Base-by-base conservation (phyloP, 2,888 invertebrate species). In the Rhopalosiphum nymphaeae region DNA sequence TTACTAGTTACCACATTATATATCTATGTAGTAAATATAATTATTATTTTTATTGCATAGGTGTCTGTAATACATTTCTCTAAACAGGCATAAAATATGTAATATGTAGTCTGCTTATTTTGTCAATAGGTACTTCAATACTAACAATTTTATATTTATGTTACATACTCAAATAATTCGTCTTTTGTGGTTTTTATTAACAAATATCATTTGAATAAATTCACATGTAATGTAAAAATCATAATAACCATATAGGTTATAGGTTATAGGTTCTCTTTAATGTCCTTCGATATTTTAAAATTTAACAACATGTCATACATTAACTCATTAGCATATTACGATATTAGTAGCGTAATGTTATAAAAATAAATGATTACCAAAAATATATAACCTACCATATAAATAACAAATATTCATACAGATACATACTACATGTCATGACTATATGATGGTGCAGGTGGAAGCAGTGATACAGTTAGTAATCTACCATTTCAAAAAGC, bases 151-250 rank as follows among this genome's bases (percentile, higher is more conserved):
- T 29, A 3, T 85, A 42, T 84, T 84, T 42, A 84, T 84, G 1
- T 13, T 21, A 36, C 7, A 85, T 85, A 26, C 10, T 42, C 36
- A 42, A 10, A 44, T 36, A 25, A 29, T 46, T 86, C 46, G 86
- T 86, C 46, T 86, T 44, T 86, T 46, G 86, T 86, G 85, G 44
- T 85, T 26, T 85, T 44, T 85, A 85, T 85, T 85, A 46, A 46
- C 26, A 44, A 86, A 86, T 26, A 46, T 26, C 29, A 29, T 36
- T 78, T 36, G 21, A 78, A 78, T 78, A 36, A 78, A 36, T 78
- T 86, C 26, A 46, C 13, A 46, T 44, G 13, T 29, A 53, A 53
- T 53, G 13, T 46, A 46, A 13, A 86, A 86, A 44, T 29, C 29
- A 44, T 86, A 25, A 86, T 86, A 86, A 46, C 13, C 26, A 44